These are phyloP conservation scores for Aphidius colemani DNA, from an alignment of 2,888 invertebrate species.

Conservation along the genomic window DNA sequence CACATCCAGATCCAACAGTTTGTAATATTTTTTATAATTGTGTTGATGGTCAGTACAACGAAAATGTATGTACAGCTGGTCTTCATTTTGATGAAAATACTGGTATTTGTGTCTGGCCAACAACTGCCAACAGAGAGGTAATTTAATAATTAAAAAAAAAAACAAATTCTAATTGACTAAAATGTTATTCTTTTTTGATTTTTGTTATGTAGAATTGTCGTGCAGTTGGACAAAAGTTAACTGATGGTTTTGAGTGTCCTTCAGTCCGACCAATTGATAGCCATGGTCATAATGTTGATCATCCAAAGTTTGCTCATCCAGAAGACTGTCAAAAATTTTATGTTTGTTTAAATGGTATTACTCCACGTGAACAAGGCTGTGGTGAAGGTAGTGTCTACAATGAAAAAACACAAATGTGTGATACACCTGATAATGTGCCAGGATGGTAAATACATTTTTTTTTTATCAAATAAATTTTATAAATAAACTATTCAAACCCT, in stretches of 20 bases:
- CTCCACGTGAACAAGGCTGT: constrained; percentile 87
- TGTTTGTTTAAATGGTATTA: constrained; percentile 83
- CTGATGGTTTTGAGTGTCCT: constrained; percentile 87
- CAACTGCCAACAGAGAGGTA: constrained; percentile 75
- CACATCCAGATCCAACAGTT: constrained; percentile 79
- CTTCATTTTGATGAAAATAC: constrained; percentile 88
- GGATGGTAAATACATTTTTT: constrained; percentile 70
- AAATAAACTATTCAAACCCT: constrained; percentile 17
- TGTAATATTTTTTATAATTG: constrained; percentile 90
- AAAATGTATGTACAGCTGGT: constrained; percentile 84
- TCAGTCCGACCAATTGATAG: constrained; percentile 69
- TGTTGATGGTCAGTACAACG: constrained; percentile 80
- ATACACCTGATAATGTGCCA: constrained; percentile 86
- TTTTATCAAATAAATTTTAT: constrained; percentile 16
- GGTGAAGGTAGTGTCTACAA: constrained; percentile 90
- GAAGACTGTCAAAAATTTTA: constrained; percentile 91
- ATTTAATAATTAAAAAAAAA: constrained; percentile 59
- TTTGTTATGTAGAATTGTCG: constrained; percentile 49
- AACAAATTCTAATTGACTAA: constrained; percentile 5
- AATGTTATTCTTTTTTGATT: background rate
- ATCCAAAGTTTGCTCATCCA: constrained; percentile 85
- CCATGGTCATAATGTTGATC: constrained; percentile 75
- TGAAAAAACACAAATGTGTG: constrained; percentile 81
- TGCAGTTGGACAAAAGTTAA: constrained; percentile 64
- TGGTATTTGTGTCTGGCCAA: constrained; percentile 91